Conservation (phyloP, 2,888 invertebrate genomes). For the Lasioglossum lativentre region DNA sequence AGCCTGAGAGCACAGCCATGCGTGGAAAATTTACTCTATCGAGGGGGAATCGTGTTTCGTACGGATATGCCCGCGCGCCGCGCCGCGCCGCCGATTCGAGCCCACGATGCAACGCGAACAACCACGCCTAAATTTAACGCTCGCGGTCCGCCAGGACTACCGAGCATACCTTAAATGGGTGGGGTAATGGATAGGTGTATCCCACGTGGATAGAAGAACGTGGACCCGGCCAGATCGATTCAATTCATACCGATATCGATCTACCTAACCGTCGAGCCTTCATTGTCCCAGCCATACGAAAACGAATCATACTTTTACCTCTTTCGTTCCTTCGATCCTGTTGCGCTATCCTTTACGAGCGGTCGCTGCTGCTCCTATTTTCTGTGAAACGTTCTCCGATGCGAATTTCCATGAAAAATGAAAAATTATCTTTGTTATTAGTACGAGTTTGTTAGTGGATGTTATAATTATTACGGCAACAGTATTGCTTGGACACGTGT, state of each 20-base stretch:
- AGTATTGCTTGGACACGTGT: too few species aligned
- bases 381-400: too few species aligned
- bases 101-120: conserved; percentile 10
- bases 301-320: not conserved
- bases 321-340: not conserved
- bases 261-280: not conserved
- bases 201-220: conserved; percentile 15
- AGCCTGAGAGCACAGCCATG: conserved; percentile 25
- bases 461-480: too few species aligned
- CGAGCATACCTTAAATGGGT: conserved; percentile 10
- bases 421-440: too few species aligned
- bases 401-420: too few species aligned
- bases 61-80: not conserved
- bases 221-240: not conserved
- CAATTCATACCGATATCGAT: conserved; percentile 8
- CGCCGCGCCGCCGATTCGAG: not conserved
- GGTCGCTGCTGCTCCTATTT: not conserved
- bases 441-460: too few species aligned
- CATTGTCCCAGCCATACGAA: not conserved
- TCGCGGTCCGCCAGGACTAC: conserved; percentile 14
- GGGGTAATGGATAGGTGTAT: conserved; percentile 12
- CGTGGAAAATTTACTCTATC: conserved; percentile 34
- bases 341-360: not conserved
- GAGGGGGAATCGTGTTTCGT: conserved; percentile 13
- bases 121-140: conserved; percentile 19